Conservation (phyloP, 2,113 vertebrate genomes). For the Capra hircus region DNA sequence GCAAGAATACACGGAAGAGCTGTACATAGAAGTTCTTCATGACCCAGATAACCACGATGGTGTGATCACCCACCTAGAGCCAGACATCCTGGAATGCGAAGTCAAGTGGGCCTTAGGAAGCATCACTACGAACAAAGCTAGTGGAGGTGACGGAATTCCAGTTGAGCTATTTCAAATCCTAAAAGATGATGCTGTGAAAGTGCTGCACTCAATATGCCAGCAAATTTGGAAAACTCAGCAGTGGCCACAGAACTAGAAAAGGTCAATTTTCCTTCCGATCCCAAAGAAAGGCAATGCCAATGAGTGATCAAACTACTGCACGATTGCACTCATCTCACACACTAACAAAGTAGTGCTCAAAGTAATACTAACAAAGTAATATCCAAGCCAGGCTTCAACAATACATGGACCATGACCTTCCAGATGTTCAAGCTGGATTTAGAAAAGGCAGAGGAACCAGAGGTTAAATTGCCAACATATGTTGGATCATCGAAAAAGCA, state of each 20-base stretch:
- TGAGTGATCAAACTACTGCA: neutral
- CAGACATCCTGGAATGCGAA: neutral
- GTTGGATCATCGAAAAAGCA: neutral
- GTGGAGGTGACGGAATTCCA: neutral
- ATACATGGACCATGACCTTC: neutral
- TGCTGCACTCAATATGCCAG: neutral
- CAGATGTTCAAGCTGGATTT: neutral
- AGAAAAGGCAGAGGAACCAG: neutral
- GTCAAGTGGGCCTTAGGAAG: neutral
- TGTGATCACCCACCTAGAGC: neutral
- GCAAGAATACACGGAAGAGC: neutral
- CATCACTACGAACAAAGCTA: neutral
- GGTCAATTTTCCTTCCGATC: neutral
- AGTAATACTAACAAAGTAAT: neutral
- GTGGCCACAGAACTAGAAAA: neutral
- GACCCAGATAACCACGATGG: neutral
- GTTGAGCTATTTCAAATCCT: neutral
- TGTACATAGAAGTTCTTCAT: neutral
- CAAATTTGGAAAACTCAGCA: neutral
- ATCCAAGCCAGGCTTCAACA: neutral
- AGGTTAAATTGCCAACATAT: neutral
- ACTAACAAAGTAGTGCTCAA: neutral
- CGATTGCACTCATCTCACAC: neutral
- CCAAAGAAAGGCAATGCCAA: neutral
- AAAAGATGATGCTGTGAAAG: neutral